Conservation (phyloP, 1,140 invertebrate species). For the Hycleus cichorii region DNA sequence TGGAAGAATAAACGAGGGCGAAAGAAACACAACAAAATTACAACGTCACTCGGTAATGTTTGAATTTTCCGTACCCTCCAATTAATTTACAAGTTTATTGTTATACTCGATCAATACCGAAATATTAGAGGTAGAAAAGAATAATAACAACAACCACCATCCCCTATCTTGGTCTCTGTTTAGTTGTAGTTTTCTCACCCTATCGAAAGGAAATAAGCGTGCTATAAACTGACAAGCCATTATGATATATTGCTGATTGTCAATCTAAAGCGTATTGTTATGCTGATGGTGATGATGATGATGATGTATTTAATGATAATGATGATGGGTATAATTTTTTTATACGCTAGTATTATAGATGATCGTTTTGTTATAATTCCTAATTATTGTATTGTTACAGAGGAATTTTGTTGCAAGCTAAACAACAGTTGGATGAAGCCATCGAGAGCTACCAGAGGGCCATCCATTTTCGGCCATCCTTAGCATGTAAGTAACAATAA, state of each 20-base stretch:
- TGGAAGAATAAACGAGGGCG: too few relatives aligned
- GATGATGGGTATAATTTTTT: too few relatives aligned
- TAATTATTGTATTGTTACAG: conserved; percentile 56
- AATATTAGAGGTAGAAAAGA: conserved; percentile 8
- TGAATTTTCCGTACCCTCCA: neutral
- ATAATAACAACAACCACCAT: conserved; percentile 1
- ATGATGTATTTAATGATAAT: too few relatives aligned
- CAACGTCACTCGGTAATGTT: neutral
- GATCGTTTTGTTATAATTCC: too few relatives aligned
- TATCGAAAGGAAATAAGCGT: conserved; percentile 19
- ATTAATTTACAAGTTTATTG: conserved; percentile 14
- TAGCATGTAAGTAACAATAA: conserved; percentile 74
- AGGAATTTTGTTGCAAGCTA: conserved; percentile 86
- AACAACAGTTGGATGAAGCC: conserved; percentile 80
- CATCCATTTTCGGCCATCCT: conserved; percentile 86
- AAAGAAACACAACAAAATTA: too few relatives aligned
- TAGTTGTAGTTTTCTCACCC: neutral
- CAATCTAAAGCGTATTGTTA: conserved; percentile 7
- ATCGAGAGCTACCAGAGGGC: conserved; percentile 87
- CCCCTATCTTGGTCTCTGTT: too few relatives aligned
- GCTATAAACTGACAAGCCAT: conserved; percentile 18
- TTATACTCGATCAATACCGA: conserved; percentile 13
- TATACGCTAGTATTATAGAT: too few relatives aligned
- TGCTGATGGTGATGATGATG: too few relatives aligned
- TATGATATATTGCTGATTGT: conserved; percentile 20